Conservation (phyloP, 2,888 invertebrate species). For the Sthenelais limicola region DNA sequence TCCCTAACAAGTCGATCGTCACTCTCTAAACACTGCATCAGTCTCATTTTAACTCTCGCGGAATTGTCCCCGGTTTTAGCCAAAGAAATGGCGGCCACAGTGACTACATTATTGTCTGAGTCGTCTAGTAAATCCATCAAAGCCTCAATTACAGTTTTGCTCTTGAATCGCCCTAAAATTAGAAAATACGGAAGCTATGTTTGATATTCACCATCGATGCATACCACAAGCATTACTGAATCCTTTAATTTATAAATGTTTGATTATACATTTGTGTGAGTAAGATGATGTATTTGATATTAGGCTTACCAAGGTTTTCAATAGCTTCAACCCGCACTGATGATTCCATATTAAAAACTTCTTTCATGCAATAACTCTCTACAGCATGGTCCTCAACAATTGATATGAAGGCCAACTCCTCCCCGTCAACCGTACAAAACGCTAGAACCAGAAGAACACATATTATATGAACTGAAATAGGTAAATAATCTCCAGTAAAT, state of each 20-base stretch:
- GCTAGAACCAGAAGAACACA: too few species aligned
- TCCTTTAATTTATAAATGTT: too few species aligned
- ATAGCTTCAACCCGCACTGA: constrained; percentile 64
- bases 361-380: constrained; percentile 62
- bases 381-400: constrained; percentile 59
- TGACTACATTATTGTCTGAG: constrained; percentile 59
- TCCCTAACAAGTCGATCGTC: constrained; percentile 63
- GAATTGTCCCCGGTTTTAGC: constrained; percentile 57
- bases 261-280: too few species aligned
- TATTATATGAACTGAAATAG: too few species aligned
- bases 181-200: too few species aligned
- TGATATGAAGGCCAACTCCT: constrained; percentile 54
- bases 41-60: constrained; percentile 50
- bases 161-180: constrained; percentile 58
- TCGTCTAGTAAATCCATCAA: constrained; percentile 58
- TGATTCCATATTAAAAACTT: constrained; percentile 65
- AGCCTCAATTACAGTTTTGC: constrained; percentile 59
- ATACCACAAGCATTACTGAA: too few species aligned
- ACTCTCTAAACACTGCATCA: constrained; percentile 57
- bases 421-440: constrained; percentile 58
- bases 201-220: too few species aligned
- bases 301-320: constrained; percentile 60
- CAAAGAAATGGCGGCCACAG: constrained; percentile 63
- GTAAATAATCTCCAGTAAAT: too few species aligned
- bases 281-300: too few species aligned